phyloP scores from a whole-genome alignment of 2,888 invertebrate species.

The Drosophila hamatofila region DNA sequence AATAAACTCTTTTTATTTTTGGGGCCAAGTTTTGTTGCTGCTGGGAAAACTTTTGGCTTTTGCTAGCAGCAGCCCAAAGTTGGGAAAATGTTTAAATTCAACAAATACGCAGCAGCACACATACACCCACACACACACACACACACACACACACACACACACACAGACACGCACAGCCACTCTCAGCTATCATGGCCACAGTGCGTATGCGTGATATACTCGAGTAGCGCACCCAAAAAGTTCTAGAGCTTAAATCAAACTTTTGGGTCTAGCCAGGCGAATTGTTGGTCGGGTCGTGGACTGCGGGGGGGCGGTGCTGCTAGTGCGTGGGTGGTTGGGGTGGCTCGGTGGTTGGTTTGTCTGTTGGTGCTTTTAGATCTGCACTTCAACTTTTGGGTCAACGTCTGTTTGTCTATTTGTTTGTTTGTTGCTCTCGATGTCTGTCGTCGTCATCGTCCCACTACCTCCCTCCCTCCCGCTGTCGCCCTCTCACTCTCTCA shows the following conservation, averaged over 20 bases:
- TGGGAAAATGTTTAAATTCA: slow-evolving; percentile 79
- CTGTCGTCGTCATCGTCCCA: slow-evolving; percentile 52
- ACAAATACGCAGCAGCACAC: slow-evolving; percentile 57
- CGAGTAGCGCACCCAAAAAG: slow-evolving; percentile 70
- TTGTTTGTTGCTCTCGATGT: slow-evolving; percentile 78
- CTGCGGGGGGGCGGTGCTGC: background rate
- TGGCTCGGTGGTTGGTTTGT: slow-evolving; percentile 27
- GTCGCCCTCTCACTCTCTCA: background rate
- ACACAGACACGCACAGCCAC: slow-evolving; percentile 38
- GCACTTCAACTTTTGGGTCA: slow-evolving; percentile 81
- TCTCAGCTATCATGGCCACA: slow-evolving; percentile 62
- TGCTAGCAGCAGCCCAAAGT: slow-evolving; percentile 65
- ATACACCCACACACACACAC: slow-evolving; percentile 12
- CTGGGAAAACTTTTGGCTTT: slow-evolving; percentile 77
- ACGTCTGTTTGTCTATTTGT: slow-evolving; percentile 81
- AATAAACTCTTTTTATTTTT: slow-evolving; percentile 75
- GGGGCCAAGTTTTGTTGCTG: slow-evolving; percentile 64
- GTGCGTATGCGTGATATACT: slow-evolving; percentile 80
- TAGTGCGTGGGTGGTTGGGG: background rate
- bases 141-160: slow-evolving; percentile 21
- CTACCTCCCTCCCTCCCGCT: background rate
- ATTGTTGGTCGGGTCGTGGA: background rate
- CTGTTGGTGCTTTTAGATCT: slow-evolving; percentile 69
- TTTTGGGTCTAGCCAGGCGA: slow-evolving; percentile 39
- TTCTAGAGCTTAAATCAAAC: slow-evolving; percentile 78